Evolutionary conservation across 2,113 vertebrate genomes (phyloP).

Genomic region (Orycteropus afer): DNA sequence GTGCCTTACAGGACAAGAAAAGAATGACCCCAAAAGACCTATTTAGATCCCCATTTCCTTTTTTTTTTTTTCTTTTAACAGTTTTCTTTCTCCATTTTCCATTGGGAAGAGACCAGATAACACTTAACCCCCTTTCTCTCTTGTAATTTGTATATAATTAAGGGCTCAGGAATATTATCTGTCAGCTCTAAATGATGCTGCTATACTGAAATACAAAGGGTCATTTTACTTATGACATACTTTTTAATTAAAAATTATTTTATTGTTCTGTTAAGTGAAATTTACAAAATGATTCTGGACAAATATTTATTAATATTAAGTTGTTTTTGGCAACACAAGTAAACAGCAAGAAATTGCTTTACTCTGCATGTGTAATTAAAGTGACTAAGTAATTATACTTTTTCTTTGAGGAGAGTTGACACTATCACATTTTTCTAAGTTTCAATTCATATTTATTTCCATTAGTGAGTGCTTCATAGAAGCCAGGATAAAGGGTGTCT

Average conservation of each 20-base stretch:
- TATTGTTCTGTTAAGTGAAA: slow-evolving; percentile 77
- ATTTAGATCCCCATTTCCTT: neutral
- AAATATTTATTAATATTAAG: slow-evolving; percentile 82
- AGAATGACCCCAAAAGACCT: neutral
- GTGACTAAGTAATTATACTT: slow-evolving; percentile 76
- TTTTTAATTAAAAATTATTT: slow-evolving; percentile 79
- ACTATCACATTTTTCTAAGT: slow-evolving; percentile 74
- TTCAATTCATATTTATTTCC: slow-evolving; percentile 73
- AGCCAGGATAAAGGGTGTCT: slow-evolving; percentile 55
- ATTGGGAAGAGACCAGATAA: neutral
- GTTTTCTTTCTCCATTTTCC: slow-evolving; percentile 44
- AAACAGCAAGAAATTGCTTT: slow-evolving; percentile 75
- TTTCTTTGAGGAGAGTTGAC: slow-evolving; percentile 69
- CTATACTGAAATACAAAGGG: slow-evolving; percentile 58
- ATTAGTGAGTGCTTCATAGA: slow-evolving; percentile 71
- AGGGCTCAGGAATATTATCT: slow-evolving; percentile 22
- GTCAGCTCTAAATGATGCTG: slow-evolving; percentile 7
- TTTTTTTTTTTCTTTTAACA: neutral
- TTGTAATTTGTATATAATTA: slow-evolving; percentile 37
- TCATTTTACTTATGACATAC: slow-evolving; percentile 68
- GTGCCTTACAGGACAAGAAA: neutral
- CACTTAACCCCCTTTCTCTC: neutral
- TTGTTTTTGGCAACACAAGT: slow-evolving; percentile 71
- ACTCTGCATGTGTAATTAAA: slow-evolving; percentile 76
- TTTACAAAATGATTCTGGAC: slow-evolving; percentile 73